A percentile compares a stretch with the other conserved stretches of the same genome.
Evolutionary conservation across 64 coral and sea anemone genomes (phyloP).

Genomic region (Hydrozoanthus tunicans): DNA sequence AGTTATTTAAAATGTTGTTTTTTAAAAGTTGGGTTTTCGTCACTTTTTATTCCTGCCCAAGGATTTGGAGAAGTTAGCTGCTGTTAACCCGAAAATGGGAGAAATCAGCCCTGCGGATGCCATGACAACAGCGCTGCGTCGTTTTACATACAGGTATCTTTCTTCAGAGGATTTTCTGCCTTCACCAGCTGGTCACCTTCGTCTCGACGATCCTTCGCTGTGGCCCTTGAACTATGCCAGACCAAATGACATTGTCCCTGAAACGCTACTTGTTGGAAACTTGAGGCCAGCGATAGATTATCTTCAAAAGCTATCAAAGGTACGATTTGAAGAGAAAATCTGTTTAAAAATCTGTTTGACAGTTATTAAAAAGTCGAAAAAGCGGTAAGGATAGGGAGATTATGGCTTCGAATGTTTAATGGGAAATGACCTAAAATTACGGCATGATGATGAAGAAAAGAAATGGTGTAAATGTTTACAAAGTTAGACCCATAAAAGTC

Average conservation of each 20-base stretch:
- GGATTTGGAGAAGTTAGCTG: constrained; percentile 21
- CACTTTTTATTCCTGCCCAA: constrained; percentile 1
- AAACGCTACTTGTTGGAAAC: constrained; percentile 24
- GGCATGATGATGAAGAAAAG: too few relatives aligned
- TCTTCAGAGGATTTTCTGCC: constrained; percentile 80
- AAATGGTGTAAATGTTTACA: too few relatives aligned
- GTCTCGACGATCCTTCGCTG: constrained; percentile 73
- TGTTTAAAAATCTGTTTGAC: background rate
- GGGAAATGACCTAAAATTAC: too few relatives aligned
- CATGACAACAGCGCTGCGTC: constrained; percentile 65
- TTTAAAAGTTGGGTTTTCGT: background rate
- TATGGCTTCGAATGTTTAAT: background rate
- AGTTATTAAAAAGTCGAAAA: background rate
- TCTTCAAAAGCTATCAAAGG: constrained; percentile 35
- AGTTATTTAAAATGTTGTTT: background rate
- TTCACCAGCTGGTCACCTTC: constrained; percentile 42
- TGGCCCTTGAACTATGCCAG: constrained; percentile 71
- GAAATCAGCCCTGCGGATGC: constrained; percentile 35
- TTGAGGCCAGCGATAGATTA: constrained; percentile 17
- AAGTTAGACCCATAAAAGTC: too few relatives aligned
- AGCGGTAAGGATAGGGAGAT: background rate
- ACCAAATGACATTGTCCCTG: background rate
- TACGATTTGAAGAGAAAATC: background rate
- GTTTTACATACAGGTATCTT: constrained; percentile 95
- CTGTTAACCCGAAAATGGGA: background rate